Base-by-base conservation (phyloP, 2,888 invertebrate genomes). In the Philaethria dido region DNA sequence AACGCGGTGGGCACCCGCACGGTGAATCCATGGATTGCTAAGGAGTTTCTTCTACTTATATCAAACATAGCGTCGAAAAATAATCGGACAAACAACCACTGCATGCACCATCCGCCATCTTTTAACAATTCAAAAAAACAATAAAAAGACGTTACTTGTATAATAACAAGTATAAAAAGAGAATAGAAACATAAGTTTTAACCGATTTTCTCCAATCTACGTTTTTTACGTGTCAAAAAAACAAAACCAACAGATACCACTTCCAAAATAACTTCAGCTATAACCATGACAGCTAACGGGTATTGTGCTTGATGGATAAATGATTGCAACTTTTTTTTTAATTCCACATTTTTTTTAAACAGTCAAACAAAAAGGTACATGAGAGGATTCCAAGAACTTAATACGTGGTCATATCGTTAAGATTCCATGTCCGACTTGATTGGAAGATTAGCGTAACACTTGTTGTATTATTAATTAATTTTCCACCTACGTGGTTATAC, bases 281-380 rank as follows among this genome's bases (percentile, higher is more conserved):
- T 18, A 60, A 50, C 50, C 83, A 81, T 83, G 81, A 84, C 84
- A 74, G 81, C 74, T 88, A 87, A 86, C 89, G 85, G 70, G 80
- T 85, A 88, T 89, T 89, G 88, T 89, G 79, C 75, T 78, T 87
- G 87, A 87, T 86, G 88, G 84, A 84, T 85, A 88, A 88, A 89
- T 88, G 87, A 88, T 88, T 89, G 87, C 84, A 75, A 74, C 80
- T 81, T 83, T 81, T 83, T 80, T 74, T 71, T 65, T 52, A 16
- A 16, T 16, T 50, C 1, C 6, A 25, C 2, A 69, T 74, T 72
- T 74, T 68, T 63, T 63, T 69, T 63, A 52, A 54, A 47, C 13
- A n/a, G 29, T 18, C 44, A 59, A 18, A 50, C 55, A 66, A 63
- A 69, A 62, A 66, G 61, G 55, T 64, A 45, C 64, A 55, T 45